These are phyloP conservation scores for Porites divaricata DNA, from an alignment of 92 coral and sea anemone species.

Conservation along the genomic window DNA sequence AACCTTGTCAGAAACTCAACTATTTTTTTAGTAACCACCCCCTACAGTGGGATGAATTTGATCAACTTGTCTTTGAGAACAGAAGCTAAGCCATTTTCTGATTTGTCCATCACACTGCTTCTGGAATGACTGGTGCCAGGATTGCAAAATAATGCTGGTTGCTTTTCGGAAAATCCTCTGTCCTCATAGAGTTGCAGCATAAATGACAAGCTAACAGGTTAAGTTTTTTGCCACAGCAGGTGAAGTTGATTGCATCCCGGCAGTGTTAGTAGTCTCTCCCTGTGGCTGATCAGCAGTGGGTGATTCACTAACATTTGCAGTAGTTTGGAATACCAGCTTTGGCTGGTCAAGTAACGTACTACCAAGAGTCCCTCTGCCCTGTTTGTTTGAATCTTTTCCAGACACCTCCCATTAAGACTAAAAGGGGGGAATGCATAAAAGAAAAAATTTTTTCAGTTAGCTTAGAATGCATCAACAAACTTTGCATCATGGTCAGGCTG, in stretches of 20 bases:
- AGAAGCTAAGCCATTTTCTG: slow-evolving; percentile 55
- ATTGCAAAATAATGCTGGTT: slow-evolving; percentile 56
- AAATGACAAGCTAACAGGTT: slow-evolving; percentile 58
- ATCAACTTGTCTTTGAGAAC: slow-evolving; percentile 55
- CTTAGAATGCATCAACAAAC: slow-evolving; percentile 62
- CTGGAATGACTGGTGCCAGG: slow-evolving; percentile 50
- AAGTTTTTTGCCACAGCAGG: slow-evolving; percentile 52
- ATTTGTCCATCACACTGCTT: slow-evolving; percentile 60
- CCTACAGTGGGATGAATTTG: slow-evolving; percentile 58
- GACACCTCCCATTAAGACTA: slow-evolving; percentile 30
- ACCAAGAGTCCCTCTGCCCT: slow-evolving; percentile 28
- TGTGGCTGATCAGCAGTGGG: slow-evolving; percentile 44
- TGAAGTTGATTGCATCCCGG: slow-evolving; percentile 41
- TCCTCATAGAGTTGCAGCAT: slow-evolving; percentile 45
- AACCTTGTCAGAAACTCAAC: slow-evolving; percentile 54
- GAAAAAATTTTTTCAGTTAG: slow-evolving; percentile 34
- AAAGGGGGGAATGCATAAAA: slow-evolving; percentile 50
- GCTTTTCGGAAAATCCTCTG: slow-evolving; percentile 64
- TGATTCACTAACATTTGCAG: slow-evolving; percentile 29
- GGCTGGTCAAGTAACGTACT: slow-evolving; percentile 44
- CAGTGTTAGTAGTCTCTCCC: slow-evolving; percentile 37
- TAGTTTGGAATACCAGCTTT: slow-evolving; percentile 45
- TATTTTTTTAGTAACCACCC: too few relatives aligned
- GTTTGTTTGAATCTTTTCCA: slow-evolving; percentile 34
- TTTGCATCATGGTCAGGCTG: slow-evolving; percentile 59